Conservation (phyloP, 1,140 invertebrate species). For the Meloidogyne floridensis region DNA sequence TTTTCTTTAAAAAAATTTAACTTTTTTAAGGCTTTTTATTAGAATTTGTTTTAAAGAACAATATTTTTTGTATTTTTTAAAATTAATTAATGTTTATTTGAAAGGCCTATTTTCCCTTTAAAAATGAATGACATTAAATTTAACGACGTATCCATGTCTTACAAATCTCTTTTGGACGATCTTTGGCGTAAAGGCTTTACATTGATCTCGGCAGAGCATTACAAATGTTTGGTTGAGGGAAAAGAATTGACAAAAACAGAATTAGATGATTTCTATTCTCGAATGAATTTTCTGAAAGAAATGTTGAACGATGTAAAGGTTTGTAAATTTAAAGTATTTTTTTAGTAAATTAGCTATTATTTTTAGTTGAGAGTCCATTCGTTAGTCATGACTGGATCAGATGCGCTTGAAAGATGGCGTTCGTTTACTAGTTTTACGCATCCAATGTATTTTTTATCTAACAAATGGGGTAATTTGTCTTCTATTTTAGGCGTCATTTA, state of each 20-base stretch:
- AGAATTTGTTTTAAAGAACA: too few relatives aligned
- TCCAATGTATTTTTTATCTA: conserved; percentile 34
- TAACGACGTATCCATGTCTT: neutral
- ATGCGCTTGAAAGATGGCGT: conserved; percentile 35
- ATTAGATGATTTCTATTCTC: neutral
- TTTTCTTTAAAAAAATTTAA: too few relatives aligned
- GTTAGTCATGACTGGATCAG: neutral
- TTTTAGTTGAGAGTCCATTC: neutral
- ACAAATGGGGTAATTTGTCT: neutral
- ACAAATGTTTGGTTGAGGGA: neutral
- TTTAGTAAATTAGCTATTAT: neutral
- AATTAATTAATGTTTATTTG: neutral
- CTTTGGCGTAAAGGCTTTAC: neutral
- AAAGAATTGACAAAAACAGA: neutral
- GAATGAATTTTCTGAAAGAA: neutral
- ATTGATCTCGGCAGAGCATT: neutral
- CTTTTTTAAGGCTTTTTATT: too few relatives aligned
- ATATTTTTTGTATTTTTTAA: neutral
- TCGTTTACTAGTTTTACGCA: conserved; percentile 51
- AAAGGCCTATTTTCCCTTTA: neutral
- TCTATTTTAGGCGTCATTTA: neutral
- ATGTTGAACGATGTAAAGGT: neutral
- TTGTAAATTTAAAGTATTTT: neutral
- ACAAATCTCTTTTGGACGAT: neutral
- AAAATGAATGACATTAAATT: neutral